Conservation (phyloP, 92 coral and sea anemone genomes). For the Blastomussa wellsi region DNA sequence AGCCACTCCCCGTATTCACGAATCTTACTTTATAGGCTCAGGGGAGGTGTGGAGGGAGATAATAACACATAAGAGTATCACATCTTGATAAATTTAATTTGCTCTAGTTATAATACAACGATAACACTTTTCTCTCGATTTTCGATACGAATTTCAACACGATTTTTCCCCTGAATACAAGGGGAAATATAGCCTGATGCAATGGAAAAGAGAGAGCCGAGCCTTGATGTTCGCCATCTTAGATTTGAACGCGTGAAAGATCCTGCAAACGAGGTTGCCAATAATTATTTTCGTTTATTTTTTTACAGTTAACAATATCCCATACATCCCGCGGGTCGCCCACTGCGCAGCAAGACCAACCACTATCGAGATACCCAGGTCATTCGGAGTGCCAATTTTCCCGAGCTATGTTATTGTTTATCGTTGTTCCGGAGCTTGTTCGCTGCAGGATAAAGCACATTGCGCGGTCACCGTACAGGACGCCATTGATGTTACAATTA, state of each 20-base stretch:
- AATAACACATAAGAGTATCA: too few species aligned
- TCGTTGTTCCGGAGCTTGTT: constrained; percentile 52
- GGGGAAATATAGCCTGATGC: too few species aligned
- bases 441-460: constrained; percentile 25
- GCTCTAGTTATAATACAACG: too few species aligned
- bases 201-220: too few species aligned
- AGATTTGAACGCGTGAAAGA: too few species aligned
- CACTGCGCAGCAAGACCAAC: background rate
- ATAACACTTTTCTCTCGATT: too few species aligned
- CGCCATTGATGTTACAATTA: constrained; percentile 4
- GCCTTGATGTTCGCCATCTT: too few species aligned
- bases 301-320: background rate
- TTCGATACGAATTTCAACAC: too few species aligned
- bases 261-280: too few species aligned
- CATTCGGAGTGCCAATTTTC: background rate
- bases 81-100: too few species aligned
- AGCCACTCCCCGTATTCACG: background rate
- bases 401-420: constrained; percentile 31
- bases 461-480: constrained; percentile 41
- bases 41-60: background rate
- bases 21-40: background rate
- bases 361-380: constrained; percentile 13
- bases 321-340: background rate
- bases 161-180: too few species aligned
- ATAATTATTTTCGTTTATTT: background rate